These are phyloP conservation scores for Portevinia maculata DNA, from an alignment of 2,888 invertebrate genomes.

Conservation along the genomic window DNA sequence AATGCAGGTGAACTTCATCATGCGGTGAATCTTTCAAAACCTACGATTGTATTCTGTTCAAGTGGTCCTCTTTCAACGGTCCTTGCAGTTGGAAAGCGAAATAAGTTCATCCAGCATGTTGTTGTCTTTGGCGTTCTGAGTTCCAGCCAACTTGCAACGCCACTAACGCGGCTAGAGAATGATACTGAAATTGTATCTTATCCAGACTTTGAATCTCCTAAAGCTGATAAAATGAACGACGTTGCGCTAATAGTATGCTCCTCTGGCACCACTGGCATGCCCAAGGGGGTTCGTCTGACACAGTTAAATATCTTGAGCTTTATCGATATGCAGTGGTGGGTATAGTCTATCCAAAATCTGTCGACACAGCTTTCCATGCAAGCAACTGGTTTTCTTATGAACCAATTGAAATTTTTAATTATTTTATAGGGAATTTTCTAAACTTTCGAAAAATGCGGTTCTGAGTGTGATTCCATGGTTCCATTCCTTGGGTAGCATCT, in stretches of 20 bases:
- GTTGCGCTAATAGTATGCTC: conserved; percentile 88
- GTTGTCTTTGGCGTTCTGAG: conserved; percentile 84
- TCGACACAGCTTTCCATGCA: too few species aligned
- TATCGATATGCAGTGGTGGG: conserved; percentile 79
- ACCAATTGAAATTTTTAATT: neutral
- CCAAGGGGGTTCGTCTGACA: conserved; percentile 90
- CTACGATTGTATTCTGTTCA: conserved; percentile 88
- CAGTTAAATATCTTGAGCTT: conserved; percentile 86
- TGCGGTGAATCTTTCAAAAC: conserved; percentile 87
- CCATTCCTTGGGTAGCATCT: conserved; percentile 91
- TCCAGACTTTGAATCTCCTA: conserved; percentile 81
- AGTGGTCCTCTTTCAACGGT: conserved; percentile 85
- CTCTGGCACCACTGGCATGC: conserved; percentile 90
- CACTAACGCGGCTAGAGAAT: conserved; percentile 77
- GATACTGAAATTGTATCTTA: conserved; percentile 79
- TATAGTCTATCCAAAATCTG: too few species aligned
- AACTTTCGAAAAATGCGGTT: conserved; percentile 79
- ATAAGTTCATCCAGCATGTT: conserved; percentile 84
- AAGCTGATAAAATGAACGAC: conserved; percentile 85
- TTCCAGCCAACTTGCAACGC: conserved; percentile 75
- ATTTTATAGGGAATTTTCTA: conserved; percentile 76
- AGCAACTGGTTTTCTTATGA: too few species aligned
- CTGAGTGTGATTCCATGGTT: conserved; percentile 92
- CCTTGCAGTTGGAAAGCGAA: conserved; percentile 84
- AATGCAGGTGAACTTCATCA: conserved; percentile 87